These are phyloP conservation scores for Archips crataeganus DNA, from an alignment of 2,888 invertebrate species.

Conservation along the genomic window DNA sequence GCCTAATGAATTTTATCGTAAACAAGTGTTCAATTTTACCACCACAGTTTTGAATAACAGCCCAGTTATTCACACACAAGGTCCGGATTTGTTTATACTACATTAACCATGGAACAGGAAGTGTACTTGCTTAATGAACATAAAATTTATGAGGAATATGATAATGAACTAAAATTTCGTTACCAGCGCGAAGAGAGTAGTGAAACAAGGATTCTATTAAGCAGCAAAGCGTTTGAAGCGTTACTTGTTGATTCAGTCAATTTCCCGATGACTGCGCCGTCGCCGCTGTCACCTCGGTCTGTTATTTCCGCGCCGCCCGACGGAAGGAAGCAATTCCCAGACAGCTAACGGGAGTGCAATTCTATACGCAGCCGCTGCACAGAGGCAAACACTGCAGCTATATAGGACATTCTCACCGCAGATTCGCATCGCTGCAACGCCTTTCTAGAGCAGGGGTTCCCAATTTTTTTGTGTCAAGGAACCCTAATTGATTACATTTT, in stretches of 20 bases:
- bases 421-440: conserved; percentile 22
- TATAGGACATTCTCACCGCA: conserved; percentile 32
- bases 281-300: conserved; percentile 71
- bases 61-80: conserved; percentile 21
- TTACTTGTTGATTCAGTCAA: conserved; percentile 79
- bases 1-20: conserved; percentile 17
- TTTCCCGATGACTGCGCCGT: conserved; percentile 69
- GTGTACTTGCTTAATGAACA: conserved; percentile 17
- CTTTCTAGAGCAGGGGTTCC: no score
- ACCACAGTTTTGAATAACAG: conserved; percentile 5
- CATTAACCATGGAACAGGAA: conserved; percentile 19
- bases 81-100: conserved; percentile 35
- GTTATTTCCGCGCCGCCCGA: conserved; percentile 73
- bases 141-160: conserved; percentile 14
- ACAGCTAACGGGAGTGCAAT: conserved; percentile 66
- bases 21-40: conserved; percentile 6
- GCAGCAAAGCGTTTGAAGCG: conserved; percentile 50
- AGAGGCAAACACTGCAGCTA: conserved; percentile 28
- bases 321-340: conserved; percentile 83
- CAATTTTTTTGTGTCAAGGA: no score
- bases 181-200: neutral
- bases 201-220: conserved; percentile 43
- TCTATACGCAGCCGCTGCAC: conserved; percentile 43
- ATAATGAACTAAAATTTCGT: neutral
- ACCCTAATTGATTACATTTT: no score